Percentiles rank a stretch among this genome's conserved stretches.
Evolutionary conservation across 2,113 vertebrate genomes (phyloP).

Genomic region (Caloenas nicobarica): DNA sequence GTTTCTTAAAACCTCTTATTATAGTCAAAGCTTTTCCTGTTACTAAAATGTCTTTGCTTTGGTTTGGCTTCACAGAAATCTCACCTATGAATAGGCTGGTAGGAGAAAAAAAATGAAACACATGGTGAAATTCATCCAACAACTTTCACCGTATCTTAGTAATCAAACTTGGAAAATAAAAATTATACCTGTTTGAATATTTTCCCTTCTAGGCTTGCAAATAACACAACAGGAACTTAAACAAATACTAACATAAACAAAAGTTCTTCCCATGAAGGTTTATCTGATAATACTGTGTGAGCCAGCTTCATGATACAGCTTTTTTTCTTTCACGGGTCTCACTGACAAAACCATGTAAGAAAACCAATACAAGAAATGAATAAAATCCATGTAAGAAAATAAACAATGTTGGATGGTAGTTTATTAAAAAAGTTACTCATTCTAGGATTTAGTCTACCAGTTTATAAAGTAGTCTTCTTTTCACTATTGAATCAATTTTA

Average conservation of each 20-base stretch:
- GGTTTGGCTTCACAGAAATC: constrained; percentile 5
- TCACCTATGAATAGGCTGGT: not conserved
- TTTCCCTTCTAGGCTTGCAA: not conserved
- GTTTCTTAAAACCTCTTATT: not conserved
- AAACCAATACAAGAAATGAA: not conserved
- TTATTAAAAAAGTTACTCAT: not conserved
- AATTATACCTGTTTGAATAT: not conserved
- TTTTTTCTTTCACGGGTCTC: not conserved
- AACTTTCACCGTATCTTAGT: not conserved
- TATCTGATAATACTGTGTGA: not conserved
- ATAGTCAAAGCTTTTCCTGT: not conserved
- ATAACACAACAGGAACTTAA: not conserved
- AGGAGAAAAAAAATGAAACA: not conserved
- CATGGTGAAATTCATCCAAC: not conserved
- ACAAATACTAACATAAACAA: not conserved
- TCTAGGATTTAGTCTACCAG: not conserved
- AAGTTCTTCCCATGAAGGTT: not conserved
- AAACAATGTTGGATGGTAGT: not conserved
- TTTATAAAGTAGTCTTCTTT: not conserved
- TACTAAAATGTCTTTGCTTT: not conserved
- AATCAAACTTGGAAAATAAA: not conserved
- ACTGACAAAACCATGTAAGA: not conserved
- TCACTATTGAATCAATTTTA: not conserved
- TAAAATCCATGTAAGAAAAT: not conserved
- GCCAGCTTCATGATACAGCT: not conserved